These are phyloP conservation scores for Acropternis orthonyx DNA, from an alignment of 2,797 vertebrate species.

Conservation along the genomic window DNA sequence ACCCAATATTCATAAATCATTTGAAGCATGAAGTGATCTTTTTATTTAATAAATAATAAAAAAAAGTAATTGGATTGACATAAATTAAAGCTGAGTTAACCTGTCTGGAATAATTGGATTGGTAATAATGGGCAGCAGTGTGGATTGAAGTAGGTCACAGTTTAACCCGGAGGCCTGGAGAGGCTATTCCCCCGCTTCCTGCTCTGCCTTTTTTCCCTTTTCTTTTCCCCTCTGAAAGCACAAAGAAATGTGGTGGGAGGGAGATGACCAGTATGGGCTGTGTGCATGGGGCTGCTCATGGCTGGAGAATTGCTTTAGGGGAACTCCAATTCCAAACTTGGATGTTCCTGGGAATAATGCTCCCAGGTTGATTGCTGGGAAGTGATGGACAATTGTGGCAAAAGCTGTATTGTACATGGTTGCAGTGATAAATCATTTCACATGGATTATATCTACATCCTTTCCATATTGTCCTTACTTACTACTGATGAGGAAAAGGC, in stretches of 20 bases:
- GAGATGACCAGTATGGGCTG: neutral
- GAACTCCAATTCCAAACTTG: neutral
- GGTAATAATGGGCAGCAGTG: constrained; percentile 57
- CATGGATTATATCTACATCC: neutral
- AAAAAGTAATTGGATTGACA: constrained; percentile 60
- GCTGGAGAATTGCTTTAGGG: neutral
- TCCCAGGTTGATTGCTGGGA: neutral
- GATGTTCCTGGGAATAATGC: neutral
- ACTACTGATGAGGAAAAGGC: neutral
- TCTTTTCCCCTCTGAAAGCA: neutral
- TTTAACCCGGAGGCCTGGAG: constrained; percentile 56
- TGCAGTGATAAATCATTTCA: neutral
- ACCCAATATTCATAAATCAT: constrained; percentile 49
- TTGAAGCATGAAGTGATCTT: constrained; percentile 23
- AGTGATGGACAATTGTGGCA: neutral
- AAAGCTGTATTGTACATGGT: neutral
- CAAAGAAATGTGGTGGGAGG: neutral
- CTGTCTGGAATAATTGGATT: constrained; percentile 71
- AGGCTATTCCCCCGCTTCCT: neutral
- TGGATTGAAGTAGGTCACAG: constrained; percentile 65
- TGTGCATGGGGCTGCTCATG: neutral
- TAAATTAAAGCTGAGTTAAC: constrained; percentile 70
- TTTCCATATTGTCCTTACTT: neutral
- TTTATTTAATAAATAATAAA: constrained; percentile 37
- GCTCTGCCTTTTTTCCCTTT: neutral